phyloP scores from a whole-genome alignment of 2,113 vertebrate genomes.

The Menura novaehollandiae region DNA sequence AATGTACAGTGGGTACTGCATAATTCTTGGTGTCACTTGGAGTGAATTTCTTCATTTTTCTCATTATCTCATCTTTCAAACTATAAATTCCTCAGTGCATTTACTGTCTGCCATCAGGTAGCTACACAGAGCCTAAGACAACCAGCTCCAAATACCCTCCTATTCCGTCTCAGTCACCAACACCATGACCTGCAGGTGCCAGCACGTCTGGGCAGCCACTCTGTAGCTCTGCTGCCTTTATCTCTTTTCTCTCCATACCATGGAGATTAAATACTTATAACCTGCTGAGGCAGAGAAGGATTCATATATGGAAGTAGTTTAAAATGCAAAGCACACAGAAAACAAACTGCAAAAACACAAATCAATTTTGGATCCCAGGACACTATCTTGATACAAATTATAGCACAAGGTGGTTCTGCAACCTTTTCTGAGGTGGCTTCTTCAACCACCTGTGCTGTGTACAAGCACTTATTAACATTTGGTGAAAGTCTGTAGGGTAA shows the following conservation, averaged over 20 bases:
- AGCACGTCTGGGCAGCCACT: not conserved
- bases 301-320: not conserved
- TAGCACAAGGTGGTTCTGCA: not conserved
- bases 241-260: not conserved
- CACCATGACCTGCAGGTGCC: not conserved
- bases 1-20: rapidly evolving
- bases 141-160: not conserved
- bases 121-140: not conserved
- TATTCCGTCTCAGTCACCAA: not conserved
- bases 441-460: not conserved
- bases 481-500: constrained; percentile 10
- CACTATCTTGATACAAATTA: not conserved
- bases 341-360: not conserved
- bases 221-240: not conserved
- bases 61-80: not conserved
- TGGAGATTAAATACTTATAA: not conserved
- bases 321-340: not conserved
- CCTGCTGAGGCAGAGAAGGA: not conserved
- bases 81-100: not conserved
- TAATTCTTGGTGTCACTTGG: not conserved
- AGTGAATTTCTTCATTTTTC: not conserved
- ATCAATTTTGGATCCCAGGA: not conserved
- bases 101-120: not conserved
- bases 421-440: not conserved
- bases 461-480: not conserved